Conservation (phyloP, 2,888 invertebrate genomes). For the Ophion slaviceki region DNA sequence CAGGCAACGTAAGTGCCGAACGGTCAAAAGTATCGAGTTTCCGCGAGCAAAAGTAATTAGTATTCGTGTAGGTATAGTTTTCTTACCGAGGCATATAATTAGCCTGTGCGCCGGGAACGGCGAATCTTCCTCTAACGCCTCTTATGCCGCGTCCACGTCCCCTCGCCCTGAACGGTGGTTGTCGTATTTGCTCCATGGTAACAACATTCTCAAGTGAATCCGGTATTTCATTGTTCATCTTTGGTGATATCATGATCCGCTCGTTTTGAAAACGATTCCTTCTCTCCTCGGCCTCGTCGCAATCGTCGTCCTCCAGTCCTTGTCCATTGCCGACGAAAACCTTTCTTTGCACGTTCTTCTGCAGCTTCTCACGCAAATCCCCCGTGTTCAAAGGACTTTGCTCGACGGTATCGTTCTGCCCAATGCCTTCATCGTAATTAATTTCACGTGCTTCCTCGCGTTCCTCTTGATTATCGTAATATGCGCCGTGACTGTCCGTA, state of each 20-base stretch:
- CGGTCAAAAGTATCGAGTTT: neutral
- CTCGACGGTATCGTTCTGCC: constrained; percentile 66
- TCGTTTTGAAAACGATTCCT: constrained; percentile 81
- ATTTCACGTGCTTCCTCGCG: constrained; percentile 67
- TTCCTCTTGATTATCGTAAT: constrained; percentile 74
- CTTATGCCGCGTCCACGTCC: constrained; percentile 74
- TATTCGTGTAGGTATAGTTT: neutral
- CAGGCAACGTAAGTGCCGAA: no score
- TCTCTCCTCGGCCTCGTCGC: constrained; percentile 80
- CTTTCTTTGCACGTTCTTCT: constrained; percentile 75
- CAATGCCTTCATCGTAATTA: constrained; percentile 70
- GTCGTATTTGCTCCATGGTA: constrained; percentile 78
- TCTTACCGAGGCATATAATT: constrained; percentile 76
- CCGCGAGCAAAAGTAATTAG: neutral
- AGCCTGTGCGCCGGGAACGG: constrained; percentile 62
- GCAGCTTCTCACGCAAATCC: constrained; percentile 80
- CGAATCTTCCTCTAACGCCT: constrained; percentile 77
- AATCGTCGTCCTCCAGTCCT: constrained; percentile 79
- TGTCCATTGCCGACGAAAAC: constrained; percentile 75
- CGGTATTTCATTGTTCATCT: constrained; percentile 80
- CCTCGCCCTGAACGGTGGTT: constrained; percentile 69
- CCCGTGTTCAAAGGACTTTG: constrained; percentile 71
- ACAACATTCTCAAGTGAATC: constrained; percentile 81
- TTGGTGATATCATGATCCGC: constrained; percentile 77
- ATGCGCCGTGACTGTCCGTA: constrained; percentile 71